A percentile compares a stretch with the other conserved stretches of the same genome.
These are phyloP conservation scores for Leptarthrus brevirostris DNA, from an alignment of 2,888 invertebrate species.

Conservation along the genomic window DNA sequence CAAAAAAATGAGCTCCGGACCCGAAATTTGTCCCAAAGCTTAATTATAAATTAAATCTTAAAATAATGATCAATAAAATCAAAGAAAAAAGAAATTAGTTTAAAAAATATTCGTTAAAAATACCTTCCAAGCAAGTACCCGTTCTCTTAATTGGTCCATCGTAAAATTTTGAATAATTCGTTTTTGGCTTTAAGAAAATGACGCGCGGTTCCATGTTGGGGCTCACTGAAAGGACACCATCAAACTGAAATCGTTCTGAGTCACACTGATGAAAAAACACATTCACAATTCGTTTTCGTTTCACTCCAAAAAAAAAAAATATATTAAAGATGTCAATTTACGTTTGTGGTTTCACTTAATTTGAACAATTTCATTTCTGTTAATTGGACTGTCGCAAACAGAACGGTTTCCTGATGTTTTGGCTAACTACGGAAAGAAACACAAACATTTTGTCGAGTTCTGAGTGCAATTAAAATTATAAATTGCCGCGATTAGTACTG, in stretches of 20 bases:
- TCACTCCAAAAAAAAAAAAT: too few relatives aligned
- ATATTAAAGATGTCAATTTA: conserved; percentile 7
- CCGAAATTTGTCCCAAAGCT: too few relatives aligned
- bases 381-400: not conserved
- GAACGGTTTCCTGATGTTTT: too few relatives aligned
- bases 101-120: not conserved
- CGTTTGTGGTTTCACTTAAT: not conserved
- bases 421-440: not conserved
- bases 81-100: not conserved
- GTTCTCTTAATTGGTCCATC: conserved; percentile 9
- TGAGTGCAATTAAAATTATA: not conserved
- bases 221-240: not conserved
- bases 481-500: not conserved
- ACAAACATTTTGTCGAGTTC: conserved; percentile 4
- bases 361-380: not conserved
- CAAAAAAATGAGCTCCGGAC: too few relatives aligned
- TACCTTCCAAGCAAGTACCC: too few relatives aligned
- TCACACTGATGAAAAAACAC: not conserved
- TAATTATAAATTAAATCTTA: too few relatives aligned
- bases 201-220: conserved; percentile 52
- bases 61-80: not conserved
- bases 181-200: conserved; percentile 53
- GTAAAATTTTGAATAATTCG: conserved; percentile 32
- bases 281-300: too few relatives aligned
- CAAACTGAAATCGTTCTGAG: not conserved